These are phyloP conservation scores for Myotis pilosus DNA, from an alignment of 2,797 vertebrate species.

Conservation along the genomic window DNA sequence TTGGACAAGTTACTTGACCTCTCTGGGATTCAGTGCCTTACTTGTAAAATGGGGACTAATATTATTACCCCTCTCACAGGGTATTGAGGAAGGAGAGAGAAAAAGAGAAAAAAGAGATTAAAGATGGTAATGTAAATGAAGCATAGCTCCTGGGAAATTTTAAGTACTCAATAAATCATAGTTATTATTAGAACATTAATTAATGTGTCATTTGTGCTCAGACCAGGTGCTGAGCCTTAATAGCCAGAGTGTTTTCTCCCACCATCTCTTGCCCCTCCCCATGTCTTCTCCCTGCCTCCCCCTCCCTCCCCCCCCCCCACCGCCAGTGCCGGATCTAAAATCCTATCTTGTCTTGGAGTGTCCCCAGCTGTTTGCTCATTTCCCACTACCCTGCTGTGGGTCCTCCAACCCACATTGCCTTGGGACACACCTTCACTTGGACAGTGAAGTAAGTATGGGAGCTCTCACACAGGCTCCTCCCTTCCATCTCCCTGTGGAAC, in stretches of 20 bases:
- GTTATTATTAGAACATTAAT: constrained; percentile 60
- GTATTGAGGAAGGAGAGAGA: neutral
- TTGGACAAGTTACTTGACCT: neutral
- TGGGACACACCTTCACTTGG: neutral
- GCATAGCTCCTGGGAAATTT: neutral
- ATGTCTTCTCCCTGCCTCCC: constrained; percentile 36
- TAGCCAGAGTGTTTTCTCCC: neutral
- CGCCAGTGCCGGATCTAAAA: constrained; percentile 56
- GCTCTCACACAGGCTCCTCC: neutral
- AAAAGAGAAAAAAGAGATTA: neutral
- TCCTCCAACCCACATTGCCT: neutral
- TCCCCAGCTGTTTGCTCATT: constrained; percentile 63
- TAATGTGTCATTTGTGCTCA: constrained; percentile 25
- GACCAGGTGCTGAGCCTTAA: constrained; percentile 53
- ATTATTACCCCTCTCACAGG: neutral
- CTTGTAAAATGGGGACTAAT: constrained; percentile 9
- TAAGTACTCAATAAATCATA: constrained; percentile 13
- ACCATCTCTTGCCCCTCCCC: neutral
- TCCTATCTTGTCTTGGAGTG: constrained; percentile 58
- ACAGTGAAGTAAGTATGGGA: neutral
- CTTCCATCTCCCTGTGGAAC: neutral
- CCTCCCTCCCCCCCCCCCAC: rapidly evolving
- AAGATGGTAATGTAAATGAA: neutral
- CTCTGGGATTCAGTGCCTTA: neutral
- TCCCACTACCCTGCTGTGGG: neutral